Evolutionary conservation across 2,888 invertebrate species (phyloP).

Genomic region (Rhamphomyia laevipes): DNA sequence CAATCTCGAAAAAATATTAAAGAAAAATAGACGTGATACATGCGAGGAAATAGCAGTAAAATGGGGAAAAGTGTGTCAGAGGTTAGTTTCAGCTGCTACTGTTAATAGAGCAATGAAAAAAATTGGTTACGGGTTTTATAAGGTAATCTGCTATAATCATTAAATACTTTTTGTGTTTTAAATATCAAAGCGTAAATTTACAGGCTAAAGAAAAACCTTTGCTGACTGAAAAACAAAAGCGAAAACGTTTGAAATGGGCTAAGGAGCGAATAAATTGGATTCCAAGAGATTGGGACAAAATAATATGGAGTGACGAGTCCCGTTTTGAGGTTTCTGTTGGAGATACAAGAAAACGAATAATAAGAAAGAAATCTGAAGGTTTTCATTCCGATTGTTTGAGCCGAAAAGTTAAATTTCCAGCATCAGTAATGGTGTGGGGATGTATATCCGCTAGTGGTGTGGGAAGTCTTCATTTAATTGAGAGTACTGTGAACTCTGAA

Average conservation of each 20-base stretch:
- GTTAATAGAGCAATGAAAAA: too few species aligned
- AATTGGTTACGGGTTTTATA: too few species aligned
- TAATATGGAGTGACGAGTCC: constrained; percentile 12
- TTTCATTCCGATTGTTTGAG: constrained; percentile 10
- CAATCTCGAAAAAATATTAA: too few species aligned
- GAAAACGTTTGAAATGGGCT: constrained; percentile 8
- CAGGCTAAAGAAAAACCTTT: constrained; percentile 1
- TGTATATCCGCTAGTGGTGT: constrained; percentile 10
- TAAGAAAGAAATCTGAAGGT: constrained; percentile 5
- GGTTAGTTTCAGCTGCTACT: too few species aligned
- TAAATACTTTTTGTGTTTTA: too few species aligned
- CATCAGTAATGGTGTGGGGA: constrained; percentile 11
- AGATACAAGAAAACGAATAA: constrained; percentile 8
- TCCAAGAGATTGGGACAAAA: constrained; percentile 9
- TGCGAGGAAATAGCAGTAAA: too few species aligned
- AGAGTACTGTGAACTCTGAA: constrained; percentile 9
- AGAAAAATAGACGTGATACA: too few species aligned
- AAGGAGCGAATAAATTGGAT: constrained; percentile 6
- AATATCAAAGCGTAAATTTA: too few species aligned
- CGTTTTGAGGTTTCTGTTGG: constrained; percentile 12
- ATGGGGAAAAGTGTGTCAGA: too few species aligned
- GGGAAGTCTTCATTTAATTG: constrained; percentile 10
- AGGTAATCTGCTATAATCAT: too few species aligned
- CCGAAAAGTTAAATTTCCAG: constrained; percentile 10
- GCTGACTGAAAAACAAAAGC: constrained; percentile 6